Percentiles rank a stretch among this genome's conserved stretches.
Evolutionary conservation across 2,797 vertebrate genomes (phyloP).

Genomic region (Spinibarbus caldwelli): DNA sequence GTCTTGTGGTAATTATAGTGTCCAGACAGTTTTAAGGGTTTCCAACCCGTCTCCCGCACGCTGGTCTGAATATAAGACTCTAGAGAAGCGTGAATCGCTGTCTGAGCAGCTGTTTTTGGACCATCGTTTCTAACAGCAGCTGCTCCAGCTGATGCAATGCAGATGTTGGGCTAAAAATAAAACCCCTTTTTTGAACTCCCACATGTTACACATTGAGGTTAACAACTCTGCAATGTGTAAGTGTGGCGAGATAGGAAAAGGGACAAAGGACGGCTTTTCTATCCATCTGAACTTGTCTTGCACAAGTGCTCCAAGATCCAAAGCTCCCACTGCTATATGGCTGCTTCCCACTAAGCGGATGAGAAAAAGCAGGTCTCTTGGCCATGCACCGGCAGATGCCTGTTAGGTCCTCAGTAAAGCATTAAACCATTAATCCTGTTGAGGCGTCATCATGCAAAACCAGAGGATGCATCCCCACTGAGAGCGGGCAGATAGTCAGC

Average conservation of each 20-base stretch:
- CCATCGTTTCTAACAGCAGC: conserved; percentile 62
- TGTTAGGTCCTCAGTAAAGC: conserved; percentile 68
- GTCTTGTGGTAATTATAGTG: not conserved
- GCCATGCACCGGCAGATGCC: conserved; percentile 72
- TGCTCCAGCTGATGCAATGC: conserved; percentile 63
- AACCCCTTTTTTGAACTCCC: conserved; percentile 56
- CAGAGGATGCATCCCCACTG: conserved; percentile 73
- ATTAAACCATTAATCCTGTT: conserved; percentile 69
- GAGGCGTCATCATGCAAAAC: conserved; percentile 74
- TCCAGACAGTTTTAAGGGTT: conserved; percentile 11
- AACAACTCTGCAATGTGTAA: conserved; percentile 49
- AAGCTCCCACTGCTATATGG: conserved; percentile 80
- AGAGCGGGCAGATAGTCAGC: conserved; percentile 65
- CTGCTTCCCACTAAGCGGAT: conserved; percentile 70
- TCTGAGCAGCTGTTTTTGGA: conserved; percentile 64
- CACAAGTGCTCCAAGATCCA: conserved; percentile 71
- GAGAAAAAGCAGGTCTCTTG: conserved; percentile 63
- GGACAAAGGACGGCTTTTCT: conserved; percentile 52
- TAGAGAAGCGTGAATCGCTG: conserved; percentile 36
- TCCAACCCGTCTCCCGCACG: conserved; percentile 14
- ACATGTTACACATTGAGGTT: conserved; percentile 55
- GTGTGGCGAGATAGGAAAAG: conserved; percentile 40
- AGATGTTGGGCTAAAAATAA: conserved; percentile 74
- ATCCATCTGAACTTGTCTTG: conserved; percentile 62
- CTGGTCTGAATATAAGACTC: conserved; percentile 51